Conservation (phyloP, 2,797 vertebrate species). For the Aythya fuligula region DNA sequence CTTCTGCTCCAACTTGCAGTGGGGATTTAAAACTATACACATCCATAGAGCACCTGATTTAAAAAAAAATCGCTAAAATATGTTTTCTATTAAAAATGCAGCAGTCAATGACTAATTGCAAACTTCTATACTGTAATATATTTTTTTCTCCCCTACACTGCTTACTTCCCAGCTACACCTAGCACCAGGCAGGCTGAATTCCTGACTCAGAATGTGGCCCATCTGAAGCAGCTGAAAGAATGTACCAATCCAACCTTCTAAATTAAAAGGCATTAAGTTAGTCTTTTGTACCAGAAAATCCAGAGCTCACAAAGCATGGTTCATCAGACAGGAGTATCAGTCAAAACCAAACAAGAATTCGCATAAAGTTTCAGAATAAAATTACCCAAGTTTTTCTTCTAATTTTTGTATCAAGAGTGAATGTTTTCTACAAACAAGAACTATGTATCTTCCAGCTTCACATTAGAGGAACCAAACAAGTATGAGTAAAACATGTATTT, state of each 20-base stretch:
- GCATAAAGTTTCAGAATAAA: not conserved
- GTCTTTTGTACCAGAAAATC: not conserved
- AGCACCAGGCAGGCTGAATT: not conserved
- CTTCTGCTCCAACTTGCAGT: slow-evolving; percentile 95
- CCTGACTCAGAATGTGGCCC: not conserved
- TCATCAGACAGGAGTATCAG: not conserved
- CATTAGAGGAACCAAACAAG: not conserved
- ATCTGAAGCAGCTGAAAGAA: not conserved
- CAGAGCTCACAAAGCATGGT: not conserved
- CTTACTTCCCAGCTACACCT: not conserved
- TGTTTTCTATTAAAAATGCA: slow-evolving; percentile 57
- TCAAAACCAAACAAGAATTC: not conserved
- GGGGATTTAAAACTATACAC: slow-evolving; percentile 97
- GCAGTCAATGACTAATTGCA: slow-evolving; percentile 39
- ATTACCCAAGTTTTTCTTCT: not conserved
- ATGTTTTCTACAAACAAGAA: not conserved
- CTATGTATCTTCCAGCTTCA: not conserved
- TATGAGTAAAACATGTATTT: not conserved
- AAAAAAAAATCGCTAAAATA: slow-evolving; percentile 62
- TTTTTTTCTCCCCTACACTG: not conserved
- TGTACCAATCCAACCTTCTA: not conserved
- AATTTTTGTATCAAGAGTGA: not conserved
- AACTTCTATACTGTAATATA: not conserved
- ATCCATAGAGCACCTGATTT: slow-evolving; percentile 94
- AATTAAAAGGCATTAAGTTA: not conserved